These are phyloP conservation scores for Osmerus eperlanus DNA, from an alignment of 2,113 vertebrate species.

Conservation along the genomic window DNA sequence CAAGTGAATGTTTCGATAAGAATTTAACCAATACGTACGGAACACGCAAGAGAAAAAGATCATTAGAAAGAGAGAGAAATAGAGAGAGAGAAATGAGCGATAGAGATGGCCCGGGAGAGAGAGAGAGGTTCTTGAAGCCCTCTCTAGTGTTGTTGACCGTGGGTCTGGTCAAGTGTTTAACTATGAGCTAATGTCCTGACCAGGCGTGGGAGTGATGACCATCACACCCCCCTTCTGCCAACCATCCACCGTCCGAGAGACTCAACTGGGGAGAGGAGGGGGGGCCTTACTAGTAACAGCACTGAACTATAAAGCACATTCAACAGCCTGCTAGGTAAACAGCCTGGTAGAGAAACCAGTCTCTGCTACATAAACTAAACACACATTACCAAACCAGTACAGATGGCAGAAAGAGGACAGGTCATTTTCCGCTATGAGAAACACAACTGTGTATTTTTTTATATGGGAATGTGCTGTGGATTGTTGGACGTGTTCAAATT, in stretches of 20 bases:
- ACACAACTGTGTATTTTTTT: not conserved
- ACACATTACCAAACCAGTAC: not conserved
- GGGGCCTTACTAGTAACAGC: not conserved
- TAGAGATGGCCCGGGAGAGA: conserved; percentile 31
- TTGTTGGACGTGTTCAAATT: not conserved
- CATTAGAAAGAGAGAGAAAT: conserved; percentile 42
- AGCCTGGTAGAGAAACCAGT: not conserved
- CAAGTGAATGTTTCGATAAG: conserved; percentile 7
- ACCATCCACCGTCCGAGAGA: not conserved
- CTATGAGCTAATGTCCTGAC: not conserved
- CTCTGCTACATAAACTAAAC: not conserved
- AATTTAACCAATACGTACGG: not conserved
- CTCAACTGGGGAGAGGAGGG: not conserved
- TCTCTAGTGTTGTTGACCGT: not conserved
- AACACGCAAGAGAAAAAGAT: not conserved
- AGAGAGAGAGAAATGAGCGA: not conserved
- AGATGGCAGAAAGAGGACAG: not conserved
- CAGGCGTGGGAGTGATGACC: not conserved
- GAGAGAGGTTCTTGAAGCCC: not conserved
- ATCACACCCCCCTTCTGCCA: not conserved
- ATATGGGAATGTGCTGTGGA: not conserved
- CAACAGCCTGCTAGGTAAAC: not conserved
- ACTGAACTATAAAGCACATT: not conserved
- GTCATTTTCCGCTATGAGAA: not conserved
- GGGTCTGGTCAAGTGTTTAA: not conserved